phyloP scores from a whole-genome alignment of 2,797 vertebrate genomes.

The Miichthys miiuy region DNA sequence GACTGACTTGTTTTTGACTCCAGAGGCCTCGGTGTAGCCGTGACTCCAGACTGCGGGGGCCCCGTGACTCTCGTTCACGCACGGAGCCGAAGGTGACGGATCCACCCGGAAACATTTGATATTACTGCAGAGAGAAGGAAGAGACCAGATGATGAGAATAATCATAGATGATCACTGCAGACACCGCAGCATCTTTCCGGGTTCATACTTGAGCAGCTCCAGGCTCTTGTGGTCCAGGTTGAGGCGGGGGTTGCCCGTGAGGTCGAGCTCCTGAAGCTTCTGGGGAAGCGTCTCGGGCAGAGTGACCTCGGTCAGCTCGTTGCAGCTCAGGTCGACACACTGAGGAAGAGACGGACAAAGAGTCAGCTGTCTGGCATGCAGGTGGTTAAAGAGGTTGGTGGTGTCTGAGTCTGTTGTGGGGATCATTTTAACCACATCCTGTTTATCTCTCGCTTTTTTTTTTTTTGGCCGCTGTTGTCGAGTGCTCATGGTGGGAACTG shows the following conservation, averaged over 20 bases:
- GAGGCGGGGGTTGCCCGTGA: conserved; percentile 95
- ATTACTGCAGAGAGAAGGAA: conserved; percentile 83
- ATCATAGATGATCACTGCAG: neutral
- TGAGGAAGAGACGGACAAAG: conserved; percentile 28
- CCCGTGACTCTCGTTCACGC: conserved; percentile 88
- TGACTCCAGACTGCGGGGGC: conserved; percentile 97
- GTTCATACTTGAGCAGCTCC: conserved; percentile 94
- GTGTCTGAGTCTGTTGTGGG: too few relatives aligned
- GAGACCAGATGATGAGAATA: neutral
- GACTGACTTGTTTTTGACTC: conserved; percentile 95
- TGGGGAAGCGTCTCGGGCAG: conserved; percentile 94
- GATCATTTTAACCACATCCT: too few relatives aligned
- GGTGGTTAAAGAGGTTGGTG: too few relatives aligned
- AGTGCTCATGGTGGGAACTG: too few relatives aligned
- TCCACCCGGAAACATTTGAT: conserved; percentile 97
- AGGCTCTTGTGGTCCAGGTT: conserved; percentile 95
- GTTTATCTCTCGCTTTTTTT: too few relatives aligned
- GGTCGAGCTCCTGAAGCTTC: conserved; percentile 95
- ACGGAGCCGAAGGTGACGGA: conserved; percentile 86
- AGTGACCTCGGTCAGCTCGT: conserved; percentile 92
- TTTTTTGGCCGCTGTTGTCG: too few relatives aligned
- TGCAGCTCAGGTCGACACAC: conserved; percentile 98
- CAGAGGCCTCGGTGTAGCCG: conserved; percentile 95
- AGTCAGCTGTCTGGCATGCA: neutral
- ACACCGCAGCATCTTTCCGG: neutral